These are phyloP conservation scores for Gymnosoma rotundatum DNA, from an alignment of 2,888 invertebrate species.

Conservation along the genomic window DNA sequence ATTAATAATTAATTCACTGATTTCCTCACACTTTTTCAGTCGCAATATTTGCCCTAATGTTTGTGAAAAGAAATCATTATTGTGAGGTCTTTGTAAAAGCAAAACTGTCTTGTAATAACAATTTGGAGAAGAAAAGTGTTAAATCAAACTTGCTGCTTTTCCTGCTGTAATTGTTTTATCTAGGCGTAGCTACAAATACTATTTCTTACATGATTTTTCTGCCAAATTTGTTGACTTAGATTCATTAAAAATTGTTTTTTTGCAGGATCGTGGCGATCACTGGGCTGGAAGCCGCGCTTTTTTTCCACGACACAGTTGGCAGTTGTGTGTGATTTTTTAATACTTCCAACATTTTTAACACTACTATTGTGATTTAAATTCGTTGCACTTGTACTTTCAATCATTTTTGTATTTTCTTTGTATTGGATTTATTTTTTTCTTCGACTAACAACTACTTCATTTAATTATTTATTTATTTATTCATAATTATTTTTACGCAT, in stretches of 20 bases:
- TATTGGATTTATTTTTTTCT: neutral
- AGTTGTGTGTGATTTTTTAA: constrained; percentile 83
- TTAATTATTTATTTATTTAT: neutral
- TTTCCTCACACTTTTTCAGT: too few species aligned
- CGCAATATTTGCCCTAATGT: too few species aligned
- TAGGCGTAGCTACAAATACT: too few species aligned
- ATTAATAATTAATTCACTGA: too few species aligned
- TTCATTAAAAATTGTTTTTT: constrained; percentile 91
- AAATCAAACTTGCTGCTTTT: too few species aligned
- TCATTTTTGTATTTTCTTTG: constrained; percentile 42
- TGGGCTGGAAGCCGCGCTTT: constrained; percentile 91
- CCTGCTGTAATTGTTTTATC: too few species aligned
- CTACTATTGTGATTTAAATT: constrained; percentile 19
- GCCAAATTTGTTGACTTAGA: constrained; percentile 89
- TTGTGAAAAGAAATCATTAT: too few species aligned
- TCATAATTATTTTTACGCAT: neutral
- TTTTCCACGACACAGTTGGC: constrained; percentile 86
- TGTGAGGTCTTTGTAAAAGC: too few species aligned
- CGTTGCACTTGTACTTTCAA: constrained; percentile 56
- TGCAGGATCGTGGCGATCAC: constrained; percentile 89
- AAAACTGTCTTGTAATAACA: too few species aligned
- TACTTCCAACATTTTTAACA: neutral
- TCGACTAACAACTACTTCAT: neutral
- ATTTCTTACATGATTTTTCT: constrained; percentile 85
- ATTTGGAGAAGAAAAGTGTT: too few species aligned